phyloP scores from a whole-genome alignment of 2,888 invertebrate species.

The Dynastes hyllus region DNA sequence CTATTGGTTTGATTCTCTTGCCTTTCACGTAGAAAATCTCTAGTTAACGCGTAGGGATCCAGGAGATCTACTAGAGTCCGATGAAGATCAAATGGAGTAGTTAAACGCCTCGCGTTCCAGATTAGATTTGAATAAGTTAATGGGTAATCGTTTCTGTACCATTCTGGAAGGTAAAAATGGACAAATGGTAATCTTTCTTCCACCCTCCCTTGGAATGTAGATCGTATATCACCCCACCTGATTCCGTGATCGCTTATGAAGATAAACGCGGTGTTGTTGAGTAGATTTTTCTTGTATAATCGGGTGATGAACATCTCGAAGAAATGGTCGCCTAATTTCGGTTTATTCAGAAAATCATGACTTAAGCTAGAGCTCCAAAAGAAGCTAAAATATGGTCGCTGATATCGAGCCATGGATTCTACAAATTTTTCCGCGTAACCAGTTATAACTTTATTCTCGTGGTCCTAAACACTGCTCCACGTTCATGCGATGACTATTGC shows the following conservation, averaged over 20 bases:
- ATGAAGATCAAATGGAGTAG: constrained; percentile 89
- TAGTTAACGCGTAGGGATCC: constrained; percentile 71
- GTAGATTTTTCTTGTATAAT: constrained; percentile 72
- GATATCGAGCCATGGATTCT: constrained; percentile 74
- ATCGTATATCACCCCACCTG: constrained; percentile 87
- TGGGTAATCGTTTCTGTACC: constrained; percentile 79
- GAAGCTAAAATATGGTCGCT: constrained; percentile 83
- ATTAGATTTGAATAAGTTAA: constrained; percentile 78
- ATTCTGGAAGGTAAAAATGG: constrained; percentile 81
- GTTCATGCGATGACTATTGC: constrained; percentile 77
- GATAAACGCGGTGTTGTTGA: constrained; percentile 81
- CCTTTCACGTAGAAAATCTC: constrained; percentile 68
- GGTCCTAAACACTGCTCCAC: constrained; percentile 82
- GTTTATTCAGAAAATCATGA: constrained; percentile 89
- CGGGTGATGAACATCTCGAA: constrained; percentile 76
- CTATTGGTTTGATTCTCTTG: constrained; percentile 67
- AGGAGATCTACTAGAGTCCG: constrained; percentile 84
- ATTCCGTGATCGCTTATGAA: constrained; percentile 94
- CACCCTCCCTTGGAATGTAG: constrained; percentile 88
- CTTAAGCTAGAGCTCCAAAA: constrained; percentile 89
- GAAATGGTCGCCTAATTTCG: constrained; percentile 81
- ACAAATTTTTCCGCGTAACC: constrained; percentile 82
- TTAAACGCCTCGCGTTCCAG: constrained; percentile 80
- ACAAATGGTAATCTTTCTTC: constrained; percentile 92
- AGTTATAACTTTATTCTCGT: constrained; percentile 79